Evolutionary conservation across 1,140 invertebrate genomes (phyloP).

Genomic region (Ostrea edulis): DNA sequence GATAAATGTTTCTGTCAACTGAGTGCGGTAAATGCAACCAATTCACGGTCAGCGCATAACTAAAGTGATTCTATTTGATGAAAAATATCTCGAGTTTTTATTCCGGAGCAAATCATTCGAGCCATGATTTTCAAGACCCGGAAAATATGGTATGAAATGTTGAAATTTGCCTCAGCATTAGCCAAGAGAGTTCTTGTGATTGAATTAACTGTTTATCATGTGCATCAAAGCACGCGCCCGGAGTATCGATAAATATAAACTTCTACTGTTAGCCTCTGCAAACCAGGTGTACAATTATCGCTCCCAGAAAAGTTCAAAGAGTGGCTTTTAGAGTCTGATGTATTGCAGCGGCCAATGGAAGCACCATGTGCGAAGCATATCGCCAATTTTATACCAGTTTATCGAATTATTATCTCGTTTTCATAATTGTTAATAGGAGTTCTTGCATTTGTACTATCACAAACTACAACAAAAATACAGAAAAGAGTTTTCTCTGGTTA

Average conservation of each 20-base stretch:
- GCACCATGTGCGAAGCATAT: slow-evolving; percentile 17
- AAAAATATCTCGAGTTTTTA: too few species aligned
- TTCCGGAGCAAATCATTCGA: too few species aligned
- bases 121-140: background rate
- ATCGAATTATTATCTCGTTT: slow-evolving; percentile 34
- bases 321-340: background rate
- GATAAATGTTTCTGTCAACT: too few species aligned
- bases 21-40: too few species aligned
- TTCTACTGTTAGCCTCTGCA: background rate
- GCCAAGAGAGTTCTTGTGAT: background rate
- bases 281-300: slow-evolving; percentile 31
- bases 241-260: slow-evolving; percentile 5
- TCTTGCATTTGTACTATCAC: background rate
- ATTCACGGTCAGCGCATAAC: too few species aligned
- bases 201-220: background rate
- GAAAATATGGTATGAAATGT: background rate
- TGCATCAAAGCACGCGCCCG: slow-evolving; percentile 8
- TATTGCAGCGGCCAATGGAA: background rate
- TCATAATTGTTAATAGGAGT: slow-evolving; percentile 31
- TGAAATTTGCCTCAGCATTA: background rate
- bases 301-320: slow-evolving; percentile 13
- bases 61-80: too few species aligned
- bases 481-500: background rate
- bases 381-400: slow-evolving; percentile 32
- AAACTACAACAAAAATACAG: background rate